These are phyloP conservation scores for Philypnodon macrostomus DNA, from an alignment of 2,797 vertebrate genomes.

Conservation along the genomic window DNA sequence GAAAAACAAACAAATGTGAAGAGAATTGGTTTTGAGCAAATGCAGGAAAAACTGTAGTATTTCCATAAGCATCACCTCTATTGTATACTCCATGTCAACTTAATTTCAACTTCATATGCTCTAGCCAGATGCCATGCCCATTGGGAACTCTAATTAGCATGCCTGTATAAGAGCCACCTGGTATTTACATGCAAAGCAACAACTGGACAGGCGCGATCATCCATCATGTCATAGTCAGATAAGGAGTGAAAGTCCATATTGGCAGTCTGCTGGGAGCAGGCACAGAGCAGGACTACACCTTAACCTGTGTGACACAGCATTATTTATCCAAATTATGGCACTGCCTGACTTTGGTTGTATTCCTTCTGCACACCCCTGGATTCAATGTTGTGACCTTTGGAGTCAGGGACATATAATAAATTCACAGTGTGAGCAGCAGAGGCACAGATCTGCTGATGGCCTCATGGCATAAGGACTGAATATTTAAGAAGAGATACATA, in stretches of 20 bases:
- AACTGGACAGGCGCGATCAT: conserved; percentile 15
- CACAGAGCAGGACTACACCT: conserved; percentile 5
- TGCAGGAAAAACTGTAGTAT: too few relatives aligned
- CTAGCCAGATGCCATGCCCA: background rate
- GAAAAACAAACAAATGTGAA: too few relatives aligned
- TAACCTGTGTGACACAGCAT: conserved; percentile 36
- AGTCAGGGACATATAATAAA: conserved; percentile 50
- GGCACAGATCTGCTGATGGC: conserved; percentile 49
- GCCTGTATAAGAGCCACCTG: conserved; percentile 12
- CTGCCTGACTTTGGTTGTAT: conserved; percentile 39
- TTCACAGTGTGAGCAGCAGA: conserved; percentile 38
- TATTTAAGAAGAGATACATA: conserved; percentile 10
- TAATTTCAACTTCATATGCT: background rate
- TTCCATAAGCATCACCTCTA: background rate
- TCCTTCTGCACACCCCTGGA: conserved; percentile 36
- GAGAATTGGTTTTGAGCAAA: too few relatives aligned
- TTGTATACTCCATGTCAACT: background rate
- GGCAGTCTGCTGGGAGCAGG: conserved; percentile 5
- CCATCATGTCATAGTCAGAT: conserved; percentile 34
- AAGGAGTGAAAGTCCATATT: conserved; percentile 15
- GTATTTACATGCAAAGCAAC: conserved; percentile 42
- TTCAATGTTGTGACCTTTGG: conserved; percentile 55
- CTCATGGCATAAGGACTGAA: conserved; percentile 13
- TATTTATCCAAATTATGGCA: conserved; percentile 61
- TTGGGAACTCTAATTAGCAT: conserved; percentile 22